Evolutionary conservation across 1,140 invertebrate species (phyloP).

Genomic region (Apocrypta bakeri): DNA sequence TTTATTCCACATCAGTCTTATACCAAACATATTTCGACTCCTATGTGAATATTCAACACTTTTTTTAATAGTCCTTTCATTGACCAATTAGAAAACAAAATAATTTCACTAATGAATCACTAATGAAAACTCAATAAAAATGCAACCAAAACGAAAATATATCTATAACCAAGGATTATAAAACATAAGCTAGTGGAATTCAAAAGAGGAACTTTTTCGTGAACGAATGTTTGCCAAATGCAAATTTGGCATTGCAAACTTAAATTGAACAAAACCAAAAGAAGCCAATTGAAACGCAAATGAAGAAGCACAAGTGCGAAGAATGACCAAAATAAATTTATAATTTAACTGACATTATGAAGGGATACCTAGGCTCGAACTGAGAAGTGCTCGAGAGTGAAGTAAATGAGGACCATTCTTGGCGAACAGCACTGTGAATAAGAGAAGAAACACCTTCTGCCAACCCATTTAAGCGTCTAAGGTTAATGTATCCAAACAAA

Average conservation of each 20-base stretch:
- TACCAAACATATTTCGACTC: slow-evolving; percentile 81
- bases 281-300: slow-evolving; percentile 4
- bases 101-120: not conserved
- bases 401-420: slow-evolving; percentile 72
- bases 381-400: slow-evolving; percentile 77
- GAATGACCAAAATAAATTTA: slow-evolving; percentile 26
- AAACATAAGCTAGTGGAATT: slow-evolving; percentile 40
- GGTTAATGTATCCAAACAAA: slow-evolving; percentile 50
- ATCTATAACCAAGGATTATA: not conserved
- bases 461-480: slow-evolving; percentile 81
- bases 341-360: slow-evolving; percentile 20
- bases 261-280: slow-evolving; percentile 38
- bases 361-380: slow-evolving; percentile 79
- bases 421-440: slow-evolving; percentile 81
- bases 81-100: not conserved
- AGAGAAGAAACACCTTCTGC: slow-evolving; percentile 81
- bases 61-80: slow-evolving; percentile 5
- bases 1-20: slow-evolving; percentile 85
- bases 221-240: not conserved
- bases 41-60: slow-evolving; percentile 65
- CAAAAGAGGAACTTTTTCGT: slow-evolving; percentile 37
- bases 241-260: slow-evolving; percentile 39
- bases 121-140: not conserved
- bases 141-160: not conserved
- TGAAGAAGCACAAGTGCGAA: slow-evolving; percentile 40